phyloP scores from a whole-genome alignment of 2,113 vertebrate species.

The Calidris pygmaea region DNA sequence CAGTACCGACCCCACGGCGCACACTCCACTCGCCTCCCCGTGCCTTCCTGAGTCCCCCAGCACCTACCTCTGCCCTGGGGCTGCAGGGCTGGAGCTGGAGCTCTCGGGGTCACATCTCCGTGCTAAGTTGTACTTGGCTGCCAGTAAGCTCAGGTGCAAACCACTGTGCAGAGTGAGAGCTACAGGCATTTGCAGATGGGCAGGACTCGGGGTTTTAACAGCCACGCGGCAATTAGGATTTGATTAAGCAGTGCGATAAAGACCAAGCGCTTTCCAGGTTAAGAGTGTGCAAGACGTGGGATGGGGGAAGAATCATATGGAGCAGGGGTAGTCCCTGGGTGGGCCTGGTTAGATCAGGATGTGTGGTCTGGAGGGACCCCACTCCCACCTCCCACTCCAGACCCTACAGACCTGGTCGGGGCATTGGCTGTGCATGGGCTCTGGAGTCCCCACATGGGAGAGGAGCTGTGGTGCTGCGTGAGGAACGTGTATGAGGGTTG shows the following conservation, averaged over 20 bases:
- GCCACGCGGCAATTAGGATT: not conserved
- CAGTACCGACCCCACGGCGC: fast-evolving
- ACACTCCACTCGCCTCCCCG: fast-evolving
- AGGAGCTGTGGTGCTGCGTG: not conserved
- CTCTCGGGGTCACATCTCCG: fast-evolving
- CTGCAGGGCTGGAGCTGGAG: not conserved
- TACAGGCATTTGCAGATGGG: not conserved
- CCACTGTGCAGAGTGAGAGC: not conserved
- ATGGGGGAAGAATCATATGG: not conserved
- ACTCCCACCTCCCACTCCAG: not conserved
- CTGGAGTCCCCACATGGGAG: not conserved
- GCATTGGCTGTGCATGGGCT: not conserved
- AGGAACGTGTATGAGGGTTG: fast-evolving
- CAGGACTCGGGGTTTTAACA: not conserved
- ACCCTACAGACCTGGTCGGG: fast-evolving
- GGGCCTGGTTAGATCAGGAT: not conserved
- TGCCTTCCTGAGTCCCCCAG: not conserved
- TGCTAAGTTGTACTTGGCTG: not conserved
- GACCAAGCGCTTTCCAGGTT: not conserved
- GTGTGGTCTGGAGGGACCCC: not conserved
- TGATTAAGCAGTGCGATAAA: not conserved
- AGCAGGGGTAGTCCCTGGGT: not conserved
- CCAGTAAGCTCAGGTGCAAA: not conserved
- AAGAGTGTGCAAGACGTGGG: not conserved
- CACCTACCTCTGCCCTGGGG: not conserved